phyloP scores from a whole-genome alignment of 2,797 vertebrate species.

The Pelobates cultripes region DNA sequence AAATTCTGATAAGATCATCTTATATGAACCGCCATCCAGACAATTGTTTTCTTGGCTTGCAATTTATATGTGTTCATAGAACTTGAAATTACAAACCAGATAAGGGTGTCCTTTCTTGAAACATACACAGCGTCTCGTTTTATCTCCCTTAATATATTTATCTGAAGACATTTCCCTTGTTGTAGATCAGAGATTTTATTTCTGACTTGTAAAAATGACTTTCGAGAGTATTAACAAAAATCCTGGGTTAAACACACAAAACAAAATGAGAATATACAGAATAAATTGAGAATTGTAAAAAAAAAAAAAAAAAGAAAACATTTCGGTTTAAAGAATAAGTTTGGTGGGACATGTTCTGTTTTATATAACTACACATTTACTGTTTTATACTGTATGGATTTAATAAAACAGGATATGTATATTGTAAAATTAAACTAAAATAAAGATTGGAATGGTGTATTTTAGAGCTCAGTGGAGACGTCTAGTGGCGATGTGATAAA shows the following conservation, averaged over 20 bases:
- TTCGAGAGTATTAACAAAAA: not conserved
- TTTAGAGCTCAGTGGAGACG: conserved; percentile 1
- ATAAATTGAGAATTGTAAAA: not conserved
- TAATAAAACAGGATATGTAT: not conserved
- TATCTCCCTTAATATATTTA: conserved; percentile 47
- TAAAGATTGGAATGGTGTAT: not conserved
- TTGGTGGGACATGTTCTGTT: not conserved
- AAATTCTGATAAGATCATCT: conserved; percentile 68
- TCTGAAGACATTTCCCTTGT: not conserved
- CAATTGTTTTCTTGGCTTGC: conserved; percentile 65
- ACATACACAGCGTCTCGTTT: conserved; percentile 50
- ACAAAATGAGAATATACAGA: too few species aligned
- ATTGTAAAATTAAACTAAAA: not conserved
- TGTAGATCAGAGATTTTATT: not conserved
- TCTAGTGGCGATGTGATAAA: conserved; percentile 20
- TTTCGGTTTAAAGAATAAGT: not conserved
- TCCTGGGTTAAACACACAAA: not conserved
- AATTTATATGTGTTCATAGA: conserved; percentile 63
- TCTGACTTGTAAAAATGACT: not conserved
- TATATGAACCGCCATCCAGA: conserved; percentile 63
- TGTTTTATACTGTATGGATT: not conserved
- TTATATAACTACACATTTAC: not conserved
- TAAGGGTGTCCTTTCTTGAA: not conserved
- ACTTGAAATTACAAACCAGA: conserved; percentile 61
- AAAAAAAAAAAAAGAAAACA: not conserved